Conservation (phyloP, 2,888 invertebrate genomes). For the Hirtodrosophila alboralis region DNA sequence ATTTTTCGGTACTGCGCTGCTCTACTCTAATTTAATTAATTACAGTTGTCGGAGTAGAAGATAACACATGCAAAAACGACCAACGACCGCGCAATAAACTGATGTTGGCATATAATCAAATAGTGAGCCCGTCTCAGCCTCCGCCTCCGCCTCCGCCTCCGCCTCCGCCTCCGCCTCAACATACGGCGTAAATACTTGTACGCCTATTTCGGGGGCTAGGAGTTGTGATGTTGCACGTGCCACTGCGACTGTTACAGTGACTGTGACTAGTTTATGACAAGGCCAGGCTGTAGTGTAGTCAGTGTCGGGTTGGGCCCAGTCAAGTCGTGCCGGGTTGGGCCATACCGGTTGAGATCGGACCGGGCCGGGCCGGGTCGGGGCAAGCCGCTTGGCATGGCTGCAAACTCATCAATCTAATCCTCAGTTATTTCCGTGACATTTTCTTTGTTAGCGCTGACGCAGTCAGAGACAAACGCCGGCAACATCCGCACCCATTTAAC, state of each 20-base stretch:
- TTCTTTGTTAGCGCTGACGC: constrained; percentile 65
- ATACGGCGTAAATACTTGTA: too few species aligned
- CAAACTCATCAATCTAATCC: constrained; percentile 76
- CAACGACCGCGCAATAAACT: constrained; percentile 57
- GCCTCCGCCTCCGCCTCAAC: too few species aligned
- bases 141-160: too few species aligned
- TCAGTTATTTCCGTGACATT: constrained; percentile 75
- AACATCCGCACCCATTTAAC: constrained; percentile 62
- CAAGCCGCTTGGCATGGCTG: constrained; percentile 60
- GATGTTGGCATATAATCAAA: constrained; percentile 65
- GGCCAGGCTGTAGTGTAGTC: constrained; percentile 4
- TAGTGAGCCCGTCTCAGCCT: constrained; percentile 15
- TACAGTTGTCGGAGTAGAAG: constrained; percentile 60
- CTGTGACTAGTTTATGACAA: constrained; percentile 59
- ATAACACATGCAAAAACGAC: constrained; percentile 51
- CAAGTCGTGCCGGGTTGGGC: constrained; percentile 9
- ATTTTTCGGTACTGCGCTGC: constrained; percentile 30
- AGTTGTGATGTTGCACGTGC: constrained; percentile 35
- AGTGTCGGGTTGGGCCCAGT: neutral
- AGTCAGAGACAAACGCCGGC: constrained; percentile 36
- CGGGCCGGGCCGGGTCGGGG: too few species aligned
- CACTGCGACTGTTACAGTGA: constrained; percentile 7
- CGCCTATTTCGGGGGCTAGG: neutral
- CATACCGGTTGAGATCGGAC: too few species aligned
- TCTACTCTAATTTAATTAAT: constrained; percentile 66